Evolutionary conservation across 2,888 invertebrate genomes (phyloP).

Genomic region (Eupithecia abbreviata): DNA sequence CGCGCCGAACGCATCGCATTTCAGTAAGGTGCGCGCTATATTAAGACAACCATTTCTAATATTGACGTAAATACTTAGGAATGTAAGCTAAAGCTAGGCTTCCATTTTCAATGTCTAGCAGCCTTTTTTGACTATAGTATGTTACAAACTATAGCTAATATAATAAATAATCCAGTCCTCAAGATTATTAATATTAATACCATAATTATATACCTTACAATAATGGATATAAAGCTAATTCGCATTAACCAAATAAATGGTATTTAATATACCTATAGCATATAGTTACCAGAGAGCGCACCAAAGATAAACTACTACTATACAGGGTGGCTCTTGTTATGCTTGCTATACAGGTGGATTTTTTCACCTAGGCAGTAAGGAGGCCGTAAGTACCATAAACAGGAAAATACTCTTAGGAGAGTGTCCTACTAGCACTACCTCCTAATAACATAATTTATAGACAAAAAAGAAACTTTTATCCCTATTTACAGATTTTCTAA

Average conservation of each 20-base stretch:
- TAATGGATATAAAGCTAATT: not conserved
- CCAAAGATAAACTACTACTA: not conserved
- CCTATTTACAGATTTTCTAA: too few relatives aligned
- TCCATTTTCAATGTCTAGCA: not conserved
- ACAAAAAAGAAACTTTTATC: too few relatives aligned
- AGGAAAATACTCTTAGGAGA: too few relatives aligned
- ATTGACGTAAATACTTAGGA: not conserved
- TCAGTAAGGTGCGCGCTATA: too few relatives aligned
- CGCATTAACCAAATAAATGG: not conserved
- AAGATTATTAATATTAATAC: not conserved
- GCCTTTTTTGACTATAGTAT: not conserved
- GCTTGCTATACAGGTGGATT: too few relatives aligned
- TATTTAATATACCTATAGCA: not conserved
- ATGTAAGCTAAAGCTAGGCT: not conserved
- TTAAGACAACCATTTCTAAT: not conserved
- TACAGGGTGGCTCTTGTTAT: not conserved
- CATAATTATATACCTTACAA: not conserved
- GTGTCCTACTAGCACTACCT: too few relatives aligned
- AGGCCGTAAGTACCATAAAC: too few relatives aligned
- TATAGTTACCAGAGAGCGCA: not conserved
- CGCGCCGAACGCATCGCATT: too few relatives aligned
- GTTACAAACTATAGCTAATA: too few relatives aligned
- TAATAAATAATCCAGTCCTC: too few relatives aligned
- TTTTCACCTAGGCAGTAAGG: too few relatives aligned
- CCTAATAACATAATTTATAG: too few relatives aligned